Evolutionary conservation across 2,113 vertebrate genomes (phyloP).

Genomic region (Catharus fuscescens): DNA sequence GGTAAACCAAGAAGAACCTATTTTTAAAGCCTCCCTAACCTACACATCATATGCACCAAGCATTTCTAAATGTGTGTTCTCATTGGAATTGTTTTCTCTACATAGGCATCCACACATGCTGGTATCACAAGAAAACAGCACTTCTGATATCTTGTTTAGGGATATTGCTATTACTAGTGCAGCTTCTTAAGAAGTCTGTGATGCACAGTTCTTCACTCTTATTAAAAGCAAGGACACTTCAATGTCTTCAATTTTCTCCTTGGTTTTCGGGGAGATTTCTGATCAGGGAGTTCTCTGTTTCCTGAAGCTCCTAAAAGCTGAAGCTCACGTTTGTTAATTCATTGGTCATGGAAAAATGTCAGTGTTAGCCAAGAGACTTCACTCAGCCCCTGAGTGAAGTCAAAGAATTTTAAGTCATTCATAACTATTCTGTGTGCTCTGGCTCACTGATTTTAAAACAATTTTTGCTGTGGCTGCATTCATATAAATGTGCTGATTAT

Average conservation of each 20-base stretch:
- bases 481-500: neutral
- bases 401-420: slow-evolving; percentile 33
- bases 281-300: neutral
- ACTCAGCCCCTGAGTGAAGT: neutral
- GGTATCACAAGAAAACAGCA: neutral
- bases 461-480: slow-evolving; percentile 13
- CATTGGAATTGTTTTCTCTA: neutral
- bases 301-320: neutral
- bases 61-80: neutral
- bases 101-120: neutral
- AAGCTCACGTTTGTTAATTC: slow-evolving; percentile 14
- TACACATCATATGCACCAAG: rapidly evolving
- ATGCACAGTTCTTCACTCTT: neutral
- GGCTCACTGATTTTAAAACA: neutral
- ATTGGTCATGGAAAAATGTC: neutral
- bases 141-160: neutral
- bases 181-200: neutral
- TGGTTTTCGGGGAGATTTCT: neutral
- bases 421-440: neutral
- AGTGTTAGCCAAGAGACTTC: neutral
- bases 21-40: neutral
- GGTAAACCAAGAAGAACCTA: neutral
- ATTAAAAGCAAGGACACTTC: neutral
- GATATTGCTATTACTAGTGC: neutral
- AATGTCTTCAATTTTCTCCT: neutral